phyloP scores from a whole-genome alignment of 37 sponge, comb jelly and placozoan species.

The Aplysina aerophoba region DNA sequence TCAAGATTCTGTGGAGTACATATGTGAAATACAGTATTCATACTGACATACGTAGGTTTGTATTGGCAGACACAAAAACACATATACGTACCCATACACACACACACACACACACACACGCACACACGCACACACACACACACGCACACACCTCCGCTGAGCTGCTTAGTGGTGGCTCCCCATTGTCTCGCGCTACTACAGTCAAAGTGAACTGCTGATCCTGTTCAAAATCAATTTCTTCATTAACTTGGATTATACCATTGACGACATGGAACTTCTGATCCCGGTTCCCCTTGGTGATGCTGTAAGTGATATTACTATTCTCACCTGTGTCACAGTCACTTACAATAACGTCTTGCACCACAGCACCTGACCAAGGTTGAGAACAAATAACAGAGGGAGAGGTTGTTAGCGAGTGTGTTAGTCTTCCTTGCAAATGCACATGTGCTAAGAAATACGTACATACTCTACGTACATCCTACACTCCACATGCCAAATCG shows the following conservation, averaged over 20 bases:
- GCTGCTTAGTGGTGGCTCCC: background rate
- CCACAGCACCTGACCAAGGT: background rate
- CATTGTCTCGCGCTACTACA: conserved; percentile 18
- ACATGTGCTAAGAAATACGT: too few relatives aligned
- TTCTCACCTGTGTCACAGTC: conserved; percentile 33
- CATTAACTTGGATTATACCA: background rate
- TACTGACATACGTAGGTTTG: too few relatives aligned
- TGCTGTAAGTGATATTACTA: background rate
- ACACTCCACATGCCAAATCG: too few relatives aligned
- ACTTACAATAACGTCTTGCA: background rate
- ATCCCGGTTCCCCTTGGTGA: background rate
- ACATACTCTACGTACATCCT: too few relatives aligned
- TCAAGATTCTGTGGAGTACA: too few relatives aligned
- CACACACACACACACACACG: background rate
- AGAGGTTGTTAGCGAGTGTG: too few relatives aligned
- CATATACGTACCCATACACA: background rate
- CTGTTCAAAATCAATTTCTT: conserved; percentile 14
- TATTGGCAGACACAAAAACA: too few relatives aligned
- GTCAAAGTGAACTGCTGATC: conserved; percentile 1
- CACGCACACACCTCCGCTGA: conserved; percentile 18
- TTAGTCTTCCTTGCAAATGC: too few relatives aligned
- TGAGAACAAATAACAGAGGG: too few relatives aligned
- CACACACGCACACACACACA: conserved; percentile 15
- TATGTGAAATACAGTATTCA: too few relatives aligned
- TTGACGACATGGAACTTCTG: background rate